Percentiles rank a stretch among this genome's conserved stretches.
Conservation (phyloP, 2,888 invertebrate genomes). For the Tipula vernalis region DNA sequence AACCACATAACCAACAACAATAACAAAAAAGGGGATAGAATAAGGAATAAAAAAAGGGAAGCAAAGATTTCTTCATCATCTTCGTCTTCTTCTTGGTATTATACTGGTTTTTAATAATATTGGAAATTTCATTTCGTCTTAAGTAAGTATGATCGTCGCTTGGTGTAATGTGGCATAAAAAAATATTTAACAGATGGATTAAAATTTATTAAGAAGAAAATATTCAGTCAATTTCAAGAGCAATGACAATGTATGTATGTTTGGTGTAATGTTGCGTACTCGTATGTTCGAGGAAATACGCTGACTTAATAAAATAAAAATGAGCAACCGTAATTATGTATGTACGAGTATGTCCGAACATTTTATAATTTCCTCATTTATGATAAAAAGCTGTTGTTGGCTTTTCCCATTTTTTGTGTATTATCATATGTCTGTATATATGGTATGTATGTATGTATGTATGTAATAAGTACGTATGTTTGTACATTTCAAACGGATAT, state of each 20-base stretch:
- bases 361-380: neutral
- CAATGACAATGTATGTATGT: neutral
- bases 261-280: neutral
- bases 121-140: neutral
- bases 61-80: neutral
- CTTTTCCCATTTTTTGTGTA: neutral
- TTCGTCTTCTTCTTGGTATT: neutral
- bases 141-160: neutral
- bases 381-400: neutral
- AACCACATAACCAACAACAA: neutral
- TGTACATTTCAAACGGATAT: neutral
- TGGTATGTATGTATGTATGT: neutral
- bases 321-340: conserved; percentile 4
- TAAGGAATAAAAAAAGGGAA: neutral
- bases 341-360: neutral
- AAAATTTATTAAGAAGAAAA: neutral
- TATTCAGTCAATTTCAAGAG: neutral
- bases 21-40: neutral
- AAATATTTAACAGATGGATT: neutral
- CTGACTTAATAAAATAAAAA: neutral
- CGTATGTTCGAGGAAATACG: no score
- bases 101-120: neutral
- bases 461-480: neutral
- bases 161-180: neutral
- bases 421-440: neutral